Evolutionary conservation across 2,888 invertebrate genomes (phyloP).

Genomic region (Latrodectus elegans): DNA sequence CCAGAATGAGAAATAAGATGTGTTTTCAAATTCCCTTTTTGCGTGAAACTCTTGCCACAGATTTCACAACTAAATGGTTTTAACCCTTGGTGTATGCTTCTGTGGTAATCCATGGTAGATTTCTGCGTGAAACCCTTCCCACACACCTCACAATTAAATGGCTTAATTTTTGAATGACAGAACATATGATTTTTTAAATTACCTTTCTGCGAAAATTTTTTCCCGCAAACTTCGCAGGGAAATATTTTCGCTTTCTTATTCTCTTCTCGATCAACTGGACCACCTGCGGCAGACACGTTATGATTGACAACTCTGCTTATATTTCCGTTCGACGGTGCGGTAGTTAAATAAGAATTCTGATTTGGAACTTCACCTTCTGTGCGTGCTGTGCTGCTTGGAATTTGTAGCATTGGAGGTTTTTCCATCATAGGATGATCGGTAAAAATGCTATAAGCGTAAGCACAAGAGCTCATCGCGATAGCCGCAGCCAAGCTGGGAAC

Average conservation of each 20-base stretch:
- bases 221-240: constrained; percentile 70
- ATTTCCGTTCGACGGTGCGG: constrained; percentile 58
- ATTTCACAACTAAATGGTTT: constrained; percentile 69
- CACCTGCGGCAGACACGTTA: background rate
- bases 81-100: constrained; percentile 66
- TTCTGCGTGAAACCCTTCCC: constrained; percentile 69
- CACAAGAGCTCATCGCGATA: constrained; percentile 69
- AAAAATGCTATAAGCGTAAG: constrained; percentile 69
- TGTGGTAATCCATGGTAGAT: constrained; percentile 69
- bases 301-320: constrained; percentile 38
- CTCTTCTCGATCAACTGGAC: constrained; percentile 51
- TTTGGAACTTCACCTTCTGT: constrained; percentile 60
- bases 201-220: constrained; percentile 69
- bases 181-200: constrained; percentile 67
- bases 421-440: constrained; percentile 67
- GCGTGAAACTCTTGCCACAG: constrained; percentile 70
- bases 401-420: constrained; percentile 65
- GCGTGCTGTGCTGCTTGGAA: constrained; percentile 63
- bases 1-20: constrained; percentile 68
- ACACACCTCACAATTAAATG: constrained; percentile 69
- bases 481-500: constrained; percentile 69
- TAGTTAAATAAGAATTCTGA: constrained; percentile 62
- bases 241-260: constrained; percentile 67
- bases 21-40: constrained; percentile 68
- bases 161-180: constrained; percentile 66